These are phyloP conservation scores for Koerneria pararmatus DNA, from an alignment of 2,888 invertebrate species.

Conservation along the genomic window DNA sequence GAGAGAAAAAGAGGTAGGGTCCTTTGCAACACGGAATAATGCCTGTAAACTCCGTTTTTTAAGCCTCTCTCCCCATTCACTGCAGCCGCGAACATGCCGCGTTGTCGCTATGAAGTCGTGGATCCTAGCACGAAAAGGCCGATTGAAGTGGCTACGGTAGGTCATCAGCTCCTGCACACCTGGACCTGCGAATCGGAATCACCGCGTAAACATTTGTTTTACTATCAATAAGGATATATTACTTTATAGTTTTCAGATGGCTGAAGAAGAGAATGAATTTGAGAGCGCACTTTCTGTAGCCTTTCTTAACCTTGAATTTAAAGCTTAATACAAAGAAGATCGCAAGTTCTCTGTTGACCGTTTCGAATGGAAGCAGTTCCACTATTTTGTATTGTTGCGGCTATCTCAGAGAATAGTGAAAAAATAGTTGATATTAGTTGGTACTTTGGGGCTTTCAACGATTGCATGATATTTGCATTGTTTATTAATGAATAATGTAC, in stretches of 20 bases:
- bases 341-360: no score
- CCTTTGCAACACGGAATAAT: constrained; percentile 1
- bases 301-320: no score
- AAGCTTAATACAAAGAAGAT: no score
- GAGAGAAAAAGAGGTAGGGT: no score
- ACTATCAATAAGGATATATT: no score
- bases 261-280: no score
- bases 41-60: no score
- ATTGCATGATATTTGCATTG: background rate
- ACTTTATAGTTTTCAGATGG: no score
- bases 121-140: constrained; percentile 48
- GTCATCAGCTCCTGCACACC: constrained; percentile 49
- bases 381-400: no score
- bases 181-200: constrained; percentile 55
- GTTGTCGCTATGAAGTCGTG: constrained; percentile 45
- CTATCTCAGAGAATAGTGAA: background rate
- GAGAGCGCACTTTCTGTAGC: no score
- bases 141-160: constrained; percentile 52
- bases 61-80: constrained; percentile 44
- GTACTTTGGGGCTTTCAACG: background rate
- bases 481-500: no score
- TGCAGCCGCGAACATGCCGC: constrained; percentile 49
- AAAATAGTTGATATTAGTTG: background rate
- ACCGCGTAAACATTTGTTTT: constrained; percentile 32
- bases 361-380: no score